These are phyloP conservation scores for Spermophilus dauricus DNA, from an alignment of 2,113 vertebrate species.

Conservation along the genomic window DNA sequence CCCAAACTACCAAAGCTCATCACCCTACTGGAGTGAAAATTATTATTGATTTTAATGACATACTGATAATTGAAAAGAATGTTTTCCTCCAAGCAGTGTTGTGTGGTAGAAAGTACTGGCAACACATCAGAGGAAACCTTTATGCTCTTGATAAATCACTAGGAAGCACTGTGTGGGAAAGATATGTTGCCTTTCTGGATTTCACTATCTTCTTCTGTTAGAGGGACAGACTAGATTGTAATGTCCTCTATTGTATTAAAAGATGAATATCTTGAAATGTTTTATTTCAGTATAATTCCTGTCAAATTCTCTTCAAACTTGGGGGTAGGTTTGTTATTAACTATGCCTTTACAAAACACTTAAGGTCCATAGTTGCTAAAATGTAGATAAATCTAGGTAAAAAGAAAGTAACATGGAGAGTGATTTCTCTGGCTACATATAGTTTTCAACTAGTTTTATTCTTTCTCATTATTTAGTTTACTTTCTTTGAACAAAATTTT, in stretches of 20 bases:
- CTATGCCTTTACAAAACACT: neutral
- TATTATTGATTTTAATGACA: neutral
- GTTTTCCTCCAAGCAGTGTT: neutral
- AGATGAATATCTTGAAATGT: neutral
- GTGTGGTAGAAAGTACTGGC: too few species aligned
- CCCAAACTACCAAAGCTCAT: neutral
- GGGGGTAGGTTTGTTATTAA: neutral
- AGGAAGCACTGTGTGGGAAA: neutral
- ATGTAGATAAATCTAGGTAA: neutral
- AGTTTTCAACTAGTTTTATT: neutral
- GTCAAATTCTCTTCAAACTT: constrained; percentile 22
- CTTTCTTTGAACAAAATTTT: neutral
- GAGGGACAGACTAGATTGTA: neutral
- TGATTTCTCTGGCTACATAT: neutral
- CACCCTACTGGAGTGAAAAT: neutral
- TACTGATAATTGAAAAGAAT: neutral
- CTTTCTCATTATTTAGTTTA: neutral
- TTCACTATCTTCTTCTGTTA: neutral
- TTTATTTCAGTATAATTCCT: neutral
- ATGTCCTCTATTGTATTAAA: neutral
- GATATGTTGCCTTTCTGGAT: neutral
- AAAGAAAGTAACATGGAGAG: neutral
- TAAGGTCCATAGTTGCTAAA: neutral
- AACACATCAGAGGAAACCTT: neutral
- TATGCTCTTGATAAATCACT: neutral